Percentiles rank a stretch among this genome's conserved stretches.
phyloP scores from a whole-genome alignment of 2,797 vertebrate genomes.

The Antrozous pallidus region DNA sequence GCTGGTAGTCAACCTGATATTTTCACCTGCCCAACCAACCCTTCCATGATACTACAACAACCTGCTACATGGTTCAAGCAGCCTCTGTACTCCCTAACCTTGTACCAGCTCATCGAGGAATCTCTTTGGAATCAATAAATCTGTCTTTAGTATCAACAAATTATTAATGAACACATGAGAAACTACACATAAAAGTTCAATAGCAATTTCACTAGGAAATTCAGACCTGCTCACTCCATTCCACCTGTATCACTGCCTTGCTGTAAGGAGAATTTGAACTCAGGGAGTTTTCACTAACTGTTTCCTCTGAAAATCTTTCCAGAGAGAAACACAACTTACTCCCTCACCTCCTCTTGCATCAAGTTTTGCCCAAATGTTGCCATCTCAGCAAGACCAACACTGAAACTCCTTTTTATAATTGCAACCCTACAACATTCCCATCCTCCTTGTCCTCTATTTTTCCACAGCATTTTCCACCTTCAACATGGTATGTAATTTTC shows the following conservation, averaged over 20 bases:
- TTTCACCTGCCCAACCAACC: neutral
- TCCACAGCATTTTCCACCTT: neutral
- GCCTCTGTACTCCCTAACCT: neutral
- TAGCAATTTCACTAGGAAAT: neutral
- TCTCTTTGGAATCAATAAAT: constrained; percentile 5
- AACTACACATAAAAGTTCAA: neutral
- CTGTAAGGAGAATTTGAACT: neutral
- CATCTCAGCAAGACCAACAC: neutral
- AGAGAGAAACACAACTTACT: neutral
- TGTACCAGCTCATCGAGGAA: constrained; percentile 5
- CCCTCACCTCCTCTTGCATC: neutral
- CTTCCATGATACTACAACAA: neutral
- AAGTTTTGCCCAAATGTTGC: neutral
- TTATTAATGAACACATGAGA: neutral
- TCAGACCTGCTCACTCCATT: neutral
- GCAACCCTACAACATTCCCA: neutral
- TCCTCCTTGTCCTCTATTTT: neutral
- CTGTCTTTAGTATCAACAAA: constrained; percentile 28
- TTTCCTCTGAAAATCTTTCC: neutral
- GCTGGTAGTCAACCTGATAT: neutral
- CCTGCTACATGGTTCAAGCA: neutral
- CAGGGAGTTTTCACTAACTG: neutral
- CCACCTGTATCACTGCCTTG: neutral
- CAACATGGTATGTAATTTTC: constrained; percentile 8
- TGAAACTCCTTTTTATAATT: neutral